phyloP scores from a whole-genome alignment of 2,888 invertebrate genomes.

The Standfussiana lucernea region DNA sequence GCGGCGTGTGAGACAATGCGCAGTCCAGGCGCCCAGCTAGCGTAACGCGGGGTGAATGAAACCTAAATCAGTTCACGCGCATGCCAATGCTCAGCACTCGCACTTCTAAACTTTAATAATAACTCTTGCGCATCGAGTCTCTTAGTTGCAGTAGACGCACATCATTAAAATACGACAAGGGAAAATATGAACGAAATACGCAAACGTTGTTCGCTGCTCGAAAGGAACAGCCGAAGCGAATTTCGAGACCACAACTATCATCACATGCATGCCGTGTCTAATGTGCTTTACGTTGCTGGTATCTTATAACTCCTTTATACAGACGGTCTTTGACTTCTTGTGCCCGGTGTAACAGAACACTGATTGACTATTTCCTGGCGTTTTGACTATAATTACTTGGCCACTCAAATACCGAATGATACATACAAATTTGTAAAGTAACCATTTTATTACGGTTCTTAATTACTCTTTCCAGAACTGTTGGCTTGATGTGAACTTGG shows the following conservation, averaged over 20 bases:
- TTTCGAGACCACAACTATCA: conserved; percentile 74
- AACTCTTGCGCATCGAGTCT: conserved; percentile 50
- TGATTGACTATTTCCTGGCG: conserved; percentile 80
- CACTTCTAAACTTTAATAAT: conserved; percentile 68
- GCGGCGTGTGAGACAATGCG: conserved; percentile 84
- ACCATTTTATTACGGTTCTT: conserved; percentile 71
- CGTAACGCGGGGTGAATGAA: conserved; percentile 88
- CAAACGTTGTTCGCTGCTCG: conserved; percentile 54
- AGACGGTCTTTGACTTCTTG: conserved; percentile 84
- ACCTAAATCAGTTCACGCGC: conserved; percentile 84
- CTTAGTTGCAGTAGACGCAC: conserved; percentile 60
- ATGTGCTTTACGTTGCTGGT: conserved; percentile 77
- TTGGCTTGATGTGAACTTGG: conserved; percentile 67
- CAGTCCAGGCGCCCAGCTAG: conserved; percentile 82
- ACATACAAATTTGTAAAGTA: conserved; percentile 73
- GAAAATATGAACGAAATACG: conserved; percentile 63
- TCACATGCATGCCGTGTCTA: conserved; percentile 81
- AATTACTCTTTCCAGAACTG: conserved; percentile 67
- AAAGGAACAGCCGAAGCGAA: conserved; percentile 70
- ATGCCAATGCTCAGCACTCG: conserved; percentile 68
- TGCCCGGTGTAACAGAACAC: conserved; percentile 77
- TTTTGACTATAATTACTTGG: conserved; percentile 72
- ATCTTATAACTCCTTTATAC: conserved; percentile 74
- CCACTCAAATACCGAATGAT: conserved; percentile 72
- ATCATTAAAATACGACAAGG: conserved; percentile 64